Conservation (phyloP, 2,113 vertebrate genomes). For the Hyla sarda region DNA sequence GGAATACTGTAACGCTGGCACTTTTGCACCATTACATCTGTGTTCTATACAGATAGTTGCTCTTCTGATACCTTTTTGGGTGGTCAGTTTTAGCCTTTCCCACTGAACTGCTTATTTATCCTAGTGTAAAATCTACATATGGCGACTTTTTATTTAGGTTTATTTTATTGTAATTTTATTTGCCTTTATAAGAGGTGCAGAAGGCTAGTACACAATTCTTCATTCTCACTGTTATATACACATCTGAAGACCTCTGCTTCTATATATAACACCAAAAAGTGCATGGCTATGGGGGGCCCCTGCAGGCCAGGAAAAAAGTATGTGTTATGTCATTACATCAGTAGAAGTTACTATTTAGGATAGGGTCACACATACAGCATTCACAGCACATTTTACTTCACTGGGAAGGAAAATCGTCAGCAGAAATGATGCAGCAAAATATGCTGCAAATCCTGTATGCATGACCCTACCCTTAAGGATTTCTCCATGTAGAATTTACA, state of each 20-base stretch:
- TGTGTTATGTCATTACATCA: neutral
- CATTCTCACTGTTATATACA: neutral
- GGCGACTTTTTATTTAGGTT: conserved; percentile 39
- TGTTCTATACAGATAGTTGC: conserved; percentile 14
- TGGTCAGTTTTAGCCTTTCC: conserved; percentile 21
- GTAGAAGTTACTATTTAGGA: too few relatives aligned
- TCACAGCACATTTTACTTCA: too few relatives aligned
- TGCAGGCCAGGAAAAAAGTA: neutral
- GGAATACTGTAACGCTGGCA: neutral
- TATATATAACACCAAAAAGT: neutral
- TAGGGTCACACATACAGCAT: too few relatives aligned
- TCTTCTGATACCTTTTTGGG: conserved; percentile 32
- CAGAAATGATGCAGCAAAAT: too few relatives aligned
- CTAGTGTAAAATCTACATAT: conserved; percentile 4
- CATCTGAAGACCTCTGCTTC: neutral
- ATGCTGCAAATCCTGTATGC: too few relatives aligned
- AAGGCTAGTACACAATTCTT: neutral
- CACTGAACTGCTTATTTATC: neutral
- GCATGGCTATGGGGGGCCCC: neutral
- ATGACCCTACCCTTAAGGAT: too few relatives aligned
- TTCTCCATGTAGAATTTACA: too few relatives aligned
- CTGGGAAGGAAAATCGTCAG: too few relatives aligned
- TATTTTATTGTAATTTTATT: conserved; percentile 48
- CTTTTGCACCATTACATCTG: conserved; percentile 42
- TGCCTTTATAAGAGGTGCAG: neutral